phyloP scores from a whole-genome alignment of 1,140 invertebrate genomes.

The Venturia canescens region DNA sequence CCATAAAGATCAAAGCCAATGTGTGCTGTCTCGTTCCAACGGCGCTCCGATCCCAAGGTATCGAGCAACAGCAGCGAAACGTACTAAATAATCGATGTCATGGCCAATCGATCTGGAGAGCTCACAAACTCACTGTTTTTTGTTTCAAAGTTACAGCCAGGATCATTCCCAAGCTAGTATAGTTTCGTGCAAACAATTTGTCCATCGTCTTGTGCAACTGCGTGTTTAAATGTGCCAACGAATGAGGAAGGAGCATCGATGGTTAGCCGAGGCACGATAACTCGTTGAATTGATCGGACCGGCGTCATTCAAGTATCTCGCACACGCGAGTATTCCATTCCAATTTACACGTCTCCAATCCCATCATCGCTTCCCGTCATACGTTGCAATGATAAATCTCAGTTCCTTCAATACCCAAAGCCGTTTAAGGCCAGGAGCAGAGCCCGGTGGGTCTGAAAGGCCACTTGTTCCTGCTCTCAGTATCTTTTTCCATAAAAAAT shows the following conservation, averaged over 20 bases:
- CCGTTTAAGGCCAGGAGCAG: not conserved
- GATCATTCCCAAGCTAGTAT: not conserved
- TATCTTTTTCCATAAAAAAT: too few species aligned
- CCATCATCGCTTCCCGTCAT: not conserved
- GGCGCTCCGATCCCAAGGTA: not conserved
- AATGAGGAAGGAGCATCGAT: not conserved
- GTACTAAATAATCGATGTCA: slow-evolving; percentile 7
- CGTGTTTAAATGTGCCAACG: not conserved
- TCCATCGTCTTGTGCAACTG: not conserved
- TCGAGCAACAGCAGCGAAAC: not conserved
- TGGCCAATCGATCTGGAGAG: not conserved
- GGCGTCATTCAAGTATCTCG: not conserved
- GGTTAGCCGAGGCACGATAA: not conserved
- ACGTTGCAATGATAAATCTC: not conserved
- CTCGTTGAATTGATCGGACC: not conserved
- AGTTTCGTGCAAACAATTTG: not conserved
- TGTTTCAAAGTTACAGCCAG: too few species aligned
- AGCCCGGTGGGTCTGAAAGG: not conserved
- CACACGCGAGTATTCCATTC: not conserved
- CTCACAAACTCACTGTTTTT: too few species aligned
- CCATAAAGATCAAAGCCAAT: slow-evolving; percentile 1
- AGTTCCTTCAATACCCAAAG: not conserved
- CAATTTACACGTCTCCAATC: not conserved
- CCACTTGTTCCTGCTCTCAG: not conserved
- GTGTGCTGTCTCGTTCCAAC: not conserved